Base-by-base conservation (phyloP, 2,888 invertebrate genomes). In the Encarsia formosa region DNA sequence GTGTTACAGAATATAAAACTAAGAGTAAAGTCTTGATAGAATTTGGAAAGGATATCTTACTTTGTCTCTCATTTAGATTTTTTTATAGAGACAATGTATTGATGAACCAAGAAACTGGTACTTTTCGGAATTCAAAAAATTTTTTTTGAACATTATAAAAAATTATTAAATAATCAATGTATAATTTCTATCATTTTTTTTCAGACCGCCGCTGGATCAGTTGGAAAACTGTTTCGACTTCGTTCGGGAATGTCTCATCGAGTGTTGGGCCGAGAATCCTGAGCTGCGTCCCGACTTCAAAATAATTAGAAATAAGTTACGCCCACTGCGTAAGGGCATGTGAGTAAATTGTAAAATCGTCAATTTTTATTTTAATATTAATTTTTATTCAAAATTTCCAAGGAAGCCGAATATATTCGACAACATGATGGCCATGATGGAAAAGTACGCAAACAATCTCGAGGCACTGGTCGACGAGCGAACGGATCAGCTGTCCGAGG, bases 351-450 rank as follows among this genome's bases (percentile, higher is more conserved):
- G n/a, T n/a, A n/a, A n/a, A n/a, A n/a, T n/a, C n/a, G n/a, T n/a
- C n/a, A n/a, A n/a, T n/a, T n/a, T n/a, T n/a, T n/a, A n/a, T n/a
- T n/a, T n/a, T n/a, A n/a, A n/a, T n/a, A n/a, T n/a, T n/a, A n/a
- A n/a, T n/a, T n/a, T n/a, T n/a, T n/a, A n/a, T n/a, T n/a, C n/a
- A n/a, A n/a, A n/a, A 20, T 51, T 49, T 40, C 55, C 16, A 67
- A 92, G 91, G 87, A 89, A 92, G 75, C 86, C 91, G 16, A 96
- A 96, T 74, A 95, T 97, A 64, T 91, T 96, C 65, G 97, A 97
- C 75, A 96, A 96, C 70, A 95, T 97, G 93, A 91, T 96, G 81
- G 88, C 90, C 0, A 93, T 96, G 84, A 93, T 97, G 93, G 96
- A 96, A 73, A 93, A 94, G 69, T 96, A 97, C 69, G 93, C 95